Conservation (phyloP, 2,113 vertebrate genomes). For the Myrmecobius fasciatus region DNA sequence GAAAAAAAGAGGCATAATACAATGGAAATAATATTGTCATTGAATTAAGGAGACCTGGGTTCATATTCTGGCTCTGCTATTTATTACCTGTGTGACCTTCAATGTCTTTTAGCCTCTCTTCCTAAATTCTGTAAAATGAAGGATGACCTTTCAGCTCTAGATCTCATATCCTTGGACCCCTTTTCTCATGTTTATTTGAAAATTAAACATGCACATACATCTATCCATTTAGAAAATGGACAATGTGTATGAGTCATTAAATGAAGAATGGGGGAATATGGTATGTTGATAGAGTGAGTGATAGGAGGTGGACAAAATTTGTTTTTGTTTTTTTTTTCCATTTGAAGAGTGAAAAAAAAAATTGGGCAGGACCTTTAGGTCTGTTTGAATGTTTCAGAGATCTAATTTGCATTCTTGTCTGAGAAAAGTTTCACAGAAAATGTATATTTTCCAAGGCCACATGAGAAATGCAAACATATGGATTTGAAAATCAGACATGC, state of each 20-base stretch:
- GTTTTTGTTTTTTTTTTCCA: neutral
- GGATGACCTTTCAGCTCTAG: neutral
- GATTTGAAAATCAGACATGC: neutral
- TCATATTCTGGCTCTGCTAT: neutral
- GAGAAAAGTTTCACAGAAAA: constrained; percentile 8
- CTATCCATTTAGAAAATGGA: constrained; percentile 1
- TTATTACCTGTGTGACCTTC: neutral
- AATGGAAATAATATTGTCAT: neutral
- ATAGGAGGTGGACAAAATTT: neutral
- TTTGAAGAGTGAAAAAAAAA: neutral
- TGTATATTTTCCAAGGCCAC: neutral
- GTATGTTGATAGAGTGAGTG: neutral
- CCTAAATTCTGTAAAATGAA: constrained; percentile 43
- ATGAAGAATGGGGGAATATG: constrained; percentile 20
- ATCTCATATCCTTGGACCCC: neutral
- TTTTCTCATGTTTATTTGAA: constrained; percentile 4
- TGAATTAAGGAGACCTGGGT: neutral
- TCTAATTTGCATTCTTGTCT: constrained; percentile 26
- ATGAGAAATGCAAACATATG: neutral
- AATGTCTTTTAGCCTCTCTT: neutral
- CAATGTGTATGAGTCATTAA: neutral
- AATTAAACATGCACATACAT: neutral
- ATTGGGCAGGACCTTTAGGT: neutral
- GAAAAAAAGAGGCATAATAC: neutral
- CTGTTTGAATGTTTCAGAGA: neutral